Evolutionary conservation across 92 coral and sea anemone species (phyloP).

Genomic region (Palythoa caribaeorum): DNA sequence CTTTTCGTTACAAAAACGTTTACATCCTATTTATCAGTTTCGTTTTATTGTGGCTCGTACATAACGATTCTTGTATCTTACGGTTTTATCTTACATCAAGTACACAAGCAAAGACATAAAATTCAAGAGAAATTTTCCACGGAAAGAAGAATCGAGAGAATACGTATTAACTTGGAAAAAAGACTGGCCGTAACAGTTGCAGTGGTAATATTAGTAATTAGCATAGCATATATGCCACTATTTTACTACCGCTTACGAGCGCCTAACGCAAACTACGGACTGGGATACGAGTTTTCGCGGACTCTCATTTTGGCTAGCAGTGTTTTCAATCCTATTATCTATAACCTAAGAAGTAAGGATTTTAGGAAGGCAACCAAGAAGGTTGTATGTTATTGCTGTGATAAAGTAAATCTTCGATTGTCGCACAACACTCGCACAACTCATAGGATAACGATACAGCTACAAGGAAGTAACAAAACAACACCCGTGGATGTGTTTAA

Average conservation of each 20-base stretch:
- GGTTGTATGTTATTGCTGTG: background rate
- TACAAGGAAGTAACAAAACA: no score
- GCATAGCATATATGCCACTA: conserved; percentile 3
- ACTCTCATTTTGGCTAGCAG: conserved; percentile 13
- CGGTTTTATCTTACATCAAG: background rate
- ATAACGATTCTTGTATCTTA: background rate
- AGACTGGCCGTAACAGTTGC: conserved; percentile 24
- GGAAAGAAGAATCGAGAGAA: background rate
- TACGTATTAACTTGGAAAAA: conserved; percentile 1
- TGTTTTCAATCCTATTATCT: conserved; percentile 12
- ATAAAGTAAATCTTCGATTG: background rate
- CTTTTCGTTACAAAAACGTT: background rate
- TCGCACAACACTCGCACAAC: background rate
- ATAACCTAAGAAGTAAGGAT: background rate
- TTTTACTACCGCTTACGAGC: conserved; percentile 17
- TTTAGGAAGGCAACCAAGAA: conserved; percentile 1
- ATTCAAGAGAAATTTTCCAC: background rate
- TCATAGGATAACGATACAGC: background rate
- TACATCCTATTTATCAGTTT: conserved; percentile 15
- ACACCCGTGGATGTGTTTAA: no score
- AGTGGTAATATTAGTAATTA: conserved; percentile 18
- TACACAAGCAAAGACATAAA: conserved; percentile 11
- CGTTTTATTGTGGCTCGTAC: background rate
- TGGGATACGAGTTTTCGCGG: conserved; percentile 26
- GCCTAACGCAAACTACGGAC: background rate